phyloP scores from a whole-genome alignment of 2,888 invertebrate genomes.

The Nymphalis polychloros region DNA sequence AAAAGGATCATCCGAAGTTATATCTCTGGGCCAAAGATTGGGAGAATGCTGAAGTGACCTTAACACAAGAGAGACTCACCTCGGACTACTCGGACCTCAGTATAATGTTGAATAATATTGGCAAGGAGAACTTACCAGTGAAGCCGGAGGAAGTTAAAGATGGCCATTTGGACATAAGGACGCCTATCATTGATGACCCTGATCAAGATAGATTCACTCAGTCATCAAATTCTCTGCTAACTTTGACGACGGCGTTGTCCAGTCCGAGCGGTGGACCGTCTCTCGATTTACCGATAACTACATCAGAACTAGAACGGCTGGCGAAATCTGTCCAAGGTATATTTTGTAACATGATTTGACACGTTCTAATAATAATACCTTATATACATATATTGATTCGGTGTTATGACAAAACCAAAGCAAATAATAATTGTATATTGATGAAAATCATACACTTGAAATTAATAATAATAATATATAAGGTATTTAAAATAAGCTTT shows the following conservation, averaged over 20 bases:
- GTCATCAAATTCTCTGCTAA: conserved; percentile 43
- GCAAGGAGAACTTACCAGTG: conserved; percentile 68
- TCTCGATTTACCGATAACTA: conserved; percentile 68
- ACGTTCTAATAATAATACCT: not conserved
- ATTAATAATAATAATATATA: too few species aligned
- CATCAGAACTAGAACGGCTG: conserved; percentile 66
- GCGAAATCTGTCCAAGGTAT: conserved; percentile 72
- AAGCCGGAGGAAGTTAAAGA: conserved; percentile 53
- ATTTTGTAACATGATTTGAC: not conserved
- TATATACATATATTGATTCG: too few species aligned
- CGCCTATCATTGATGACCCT: conserved; percentile 41
- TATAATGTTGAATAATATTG: conserved; percentile 63
- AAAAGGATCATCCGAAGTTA: conserved; percentile 91
- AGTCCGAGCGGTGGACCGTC: conserved; percentile 63
- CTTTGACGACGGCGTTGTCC: conserved; percentile 57
- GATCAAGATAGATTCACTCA: conserved; percentile 46
- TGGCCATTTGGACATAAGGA: conserved; percentile 48
- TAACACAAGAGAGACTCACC: conserved; percentile 61
- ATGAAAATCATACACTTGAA: too few species aligned
- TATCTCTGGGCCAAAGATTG: conserved; percentile 94
- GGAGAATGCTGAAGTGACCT: conserved; percentile 79
- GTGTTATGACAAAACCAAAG: too few species aligned
- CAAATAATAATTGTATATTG: too few species aligned
- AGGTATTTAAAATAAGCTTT: too few species aligned
- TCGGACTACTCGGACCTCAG: conserved; percentile 72